Conservation (phyloP, 35 echinoderm and acorn worm genomes). For the Lytechinus variegatus region DNA sequence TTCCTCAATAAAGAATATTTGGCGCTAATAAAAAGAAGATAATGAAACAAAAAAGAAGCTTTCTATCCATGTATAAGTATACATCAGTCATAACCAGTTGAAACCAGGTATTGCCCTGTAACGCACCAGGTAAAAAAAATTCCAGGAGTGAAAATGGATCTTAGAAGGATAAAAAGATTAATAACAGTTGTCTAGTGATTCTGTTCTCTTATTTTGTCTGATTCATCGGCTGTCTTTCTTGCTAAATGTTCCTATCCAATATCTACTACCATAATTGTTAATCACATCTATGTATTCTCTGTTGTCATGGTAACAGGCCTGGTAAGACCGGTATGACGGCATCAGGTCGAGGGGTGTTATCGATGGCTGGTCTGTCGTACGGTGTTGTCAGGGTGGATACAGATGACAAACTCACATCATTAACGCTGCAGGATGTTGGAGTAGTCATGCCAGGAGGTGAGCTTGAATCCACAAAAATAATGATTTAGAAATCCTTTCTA, state of each 20-base stretch:
- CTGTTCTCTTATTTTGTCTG: neutral
- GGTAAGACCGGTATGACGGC: constrained; percentile 96
- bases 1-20: too few relatives aligned
- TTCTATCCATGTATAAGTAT: too few relatives aligned
- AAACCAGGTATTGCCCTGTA: neutral
- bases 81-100: neutral
- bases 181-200: neutral
- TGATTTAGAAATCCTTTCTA: too few relatives aligned
- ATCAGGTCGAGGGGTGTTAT: constrained; percentile 85
- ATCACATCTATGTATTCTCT: neutral
- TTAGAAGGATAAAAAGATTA: neutral
- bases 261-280: neutral
- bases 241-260: neutral
- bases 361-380: constrained; percentile 98
- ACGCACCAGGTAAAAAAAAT: neutral
- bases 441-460: constrained; percentile 99
- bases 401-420: constrained; percentile 94
- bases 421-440: constrained; percentile 97
- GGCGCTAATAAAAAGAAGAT: too few relatives aligned
- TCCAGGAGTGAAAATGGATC: neutral
- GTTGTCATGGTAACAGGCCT: constrained; percentile 61
- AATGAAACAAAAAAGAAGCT: too few relatives aligned
- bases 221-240: neutral
- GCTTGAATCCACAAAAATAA: neutral
- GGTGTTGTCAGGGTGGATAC: constrained; percentile 98